Evolutionary conservation across 2,113 vertebrate genomes (phyloP), one percentile per base, ranked within the genome.

Genomic region (Zapus hudsonius): DNA sequence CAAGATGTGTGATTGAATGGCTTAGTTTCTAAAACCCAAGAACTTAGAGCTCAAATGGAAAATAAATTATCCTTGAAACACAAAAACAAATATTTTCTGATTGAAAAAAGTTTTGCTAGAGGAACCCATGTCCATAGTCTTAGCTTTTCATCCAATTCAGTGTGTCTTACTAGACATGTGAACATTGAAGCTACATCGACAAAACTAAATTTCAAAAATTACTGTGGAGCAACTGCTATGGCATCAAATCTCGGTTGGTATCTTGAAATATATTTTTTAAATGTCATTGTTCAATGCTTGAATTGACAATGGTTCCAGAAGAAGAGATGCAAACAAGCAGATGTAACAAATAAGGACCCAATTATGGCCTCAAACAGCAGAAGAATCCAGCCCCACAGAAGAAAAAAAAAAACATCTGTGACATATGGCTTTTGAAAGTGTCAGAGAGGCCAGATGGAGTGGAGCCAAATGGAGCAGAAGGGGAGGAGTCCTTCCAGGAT

Each of bases 11-110:
- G 13, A 91, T 55, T 59, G 40, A 66, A 55, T 69, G 33, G 33
- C 36, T 86, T 81, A 63, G 59, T 93, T 90, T 70, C 47, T 89
- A 81, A 94, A 95, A 38, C 29, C 91, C 36, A 42, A 80, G 15
- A 52, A 36, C 83, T 76, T 94, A 95, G 72, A 69, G 9, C 64
- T 82, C 33, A 82, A 69, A 47, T 69, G 31, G 38, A 92, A 95
- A 86, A 57, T 80, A 47, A 93, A 47, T 52, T 40, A 90, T 12
- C 20, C 81, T 87, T 42, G 31, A 95, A 91, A 87, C 57, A 80
- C 2, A 84, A 29, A 87, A 78, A 79, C 42, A 93, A 88, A 80
- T 78, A 70, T 95, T 78, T 82, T 89, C 81, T 74, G 25, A 52
- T n/a, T 84, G 79, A 80, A 86, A 74, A n/a, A n/a, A 47, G 5